Base-by-base conservation (phyloP, 2,888 invertebrate species). In the Tachina fera region DNA sequence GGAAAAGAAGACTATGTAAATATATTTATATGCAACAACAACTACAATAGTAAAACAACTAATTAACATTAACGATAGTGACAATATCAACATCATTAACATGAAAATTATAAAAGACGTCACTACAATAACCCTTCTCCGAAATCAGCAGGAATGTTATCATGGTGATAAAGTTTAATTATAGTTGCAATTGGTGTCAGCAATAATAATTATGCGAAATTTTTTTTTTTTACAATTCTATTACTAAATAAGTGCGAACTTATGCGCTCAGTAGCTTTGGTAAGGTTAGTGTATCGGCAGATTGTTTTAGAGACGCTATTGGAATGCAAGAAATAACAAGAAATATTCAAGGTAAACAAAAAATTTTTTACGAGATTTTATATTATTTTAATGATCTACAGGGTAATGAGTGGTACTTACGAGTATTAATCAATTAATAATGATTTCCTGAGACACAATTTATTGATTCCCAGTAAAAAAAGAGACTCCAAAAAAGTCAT, bases 161-260 rank as follows among this genome's bases (percentile, higher is more conserved):
- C 16, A 67, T 80, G 16, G 41, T 53, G 60, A 80, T 76, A 10
- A 76, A 53, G 9, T 53, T 76, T 84, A 31, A 80, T 84, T 84
- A 49, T 60, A 76, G 56, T 61, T 80, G 68, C 53, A 68, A 77
- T 77, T 81, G 72, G 67, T 81, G 81, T 61, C 80, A 74, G 60
- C 41, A 51, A 39, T 47, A 76, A 16, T 19, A 67, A 72, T 72
- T 31, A 31, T 31, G 31, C 31, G 16, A 9, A 22, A 39, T 13
- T 39, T 1, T 31, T 39, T 39, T 41, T 49, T 22, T 58, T 10
- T 14, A 1, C 14, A 16, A 9, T 61, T 61, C 2, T 49, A 16
- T 65, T 16, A 10, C 13, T 53, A 19, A 31, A 31, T 31, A 31
- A 31, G 31, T 31, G 6, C 5, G 31, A 6, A 6, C 31, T 31